Evolutionary conservation across 2,797 vertebrate species (phyloP), one percentile per base, ranked within the genome.

Genomic region (Molothrus aeneus): DNA sequence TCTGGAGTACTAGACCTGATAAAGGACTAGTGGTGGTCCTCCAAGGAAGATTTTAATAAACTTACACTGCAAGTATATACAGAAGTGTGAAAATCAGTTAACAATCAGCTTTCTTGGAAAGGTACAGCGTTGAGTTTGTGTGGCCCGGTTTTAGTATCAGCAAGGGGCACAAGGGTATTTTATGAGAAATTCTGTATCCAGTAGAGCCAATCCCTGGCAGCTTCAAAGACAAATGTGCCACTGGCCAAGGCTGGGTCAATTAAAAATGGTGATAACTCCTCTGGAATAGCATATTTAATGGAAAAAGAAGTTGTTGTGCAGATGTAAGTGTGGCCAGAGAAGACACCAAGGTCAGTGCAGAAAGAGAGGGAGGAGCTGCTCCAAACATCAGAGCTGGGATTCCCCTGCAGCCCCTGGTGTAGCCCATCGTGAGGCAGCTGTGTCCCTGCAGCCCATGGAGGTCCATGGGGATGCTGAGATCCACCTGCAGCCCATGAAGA

Each of bases 341-440:
- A 20, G 19, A 29, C 38, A n/a, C 6, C 16, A 24, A 61, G 17
- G 40, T 20, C 38, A 38, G 13, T 7, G 13, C 7, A 69, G 17
- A 68, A 85, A 6, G 24, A 77, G 2, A 1, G 4, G n/a, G 3
- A 53, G n/a, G 24, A 53, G 6, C 0, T 38, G 13, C 8, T 53
- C 8, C 16, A 16, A 11, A 4, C 1, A 5, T 13, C 0, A 1
- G 24, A 68, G 38, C 24, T 29, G 40, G 50, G 19, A 45, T 45
- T 43, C 2, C 2, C 3, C 45, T 24, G 8, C 45, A 38, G 45
- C 11, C 28, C 1, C 0, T 32, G 38, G 14, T 13, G 14, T 2
- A 57, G 21, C 2, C 26, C 32, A 18, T 14, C 26, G 38, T 21
- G 21, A 22, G 0, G 22, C 28, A 66, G 36, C 18, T 51, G 53